Percentiles rank a stretch among this genome's conserved stretches.
Conservation (phyloP, 2,888 invertebrate species). For the Biston betularia region DNA sequence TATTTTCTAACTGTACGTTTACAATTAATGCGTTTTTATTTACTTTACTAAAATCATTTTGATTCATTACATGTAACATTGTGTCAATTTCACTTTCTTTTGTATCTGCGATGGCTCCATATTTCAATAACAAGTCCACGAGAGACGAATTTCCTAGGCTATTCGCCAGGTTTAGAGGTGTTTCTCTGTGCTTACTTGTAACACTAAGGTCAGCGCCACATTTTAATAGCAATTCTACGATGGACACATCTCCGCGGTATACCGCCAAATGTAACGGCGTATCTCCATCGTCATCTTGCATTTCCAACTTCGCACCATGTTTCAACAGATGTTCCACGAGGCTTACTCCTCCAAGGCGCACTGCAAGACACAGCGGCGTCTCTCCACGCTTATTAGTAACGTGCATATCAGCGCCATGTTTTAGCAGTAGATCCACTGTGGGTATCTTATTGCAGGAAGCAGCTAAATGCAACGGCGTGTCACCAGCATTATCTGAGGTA, state of each 20-base stretch:
- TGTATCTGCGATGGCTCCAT: background rate
- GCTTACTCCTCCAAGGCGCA: background rate
- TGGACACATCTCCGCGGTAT: constrained; percentile 35
- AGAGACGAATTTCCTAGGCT: background rate
- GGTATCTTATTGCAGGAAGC: background rate
- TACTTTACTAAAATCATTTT: too few species aligned
- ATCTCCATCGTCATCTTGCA: constrained; percentile 44
- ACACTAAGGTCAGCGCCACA: constrained; percentile 39
- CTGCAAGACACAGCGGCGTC: background rate
- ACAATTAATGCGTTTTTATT: too few species aligned
- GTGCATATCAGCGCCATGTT: background rate
- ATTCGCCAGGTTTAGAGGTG: background rate
- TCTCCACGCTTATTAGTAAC: background rate
- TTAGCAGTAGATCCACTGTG: background rate
- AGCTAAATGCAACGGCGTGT: background rate
- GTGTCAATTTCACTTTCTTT: background rate
- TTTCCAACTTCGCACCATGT: constrained; percentile 47
- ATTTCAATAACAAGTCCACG: background rate
- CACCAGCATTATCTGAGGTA: background rate
- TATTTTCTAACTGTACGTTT: too few species aligned
- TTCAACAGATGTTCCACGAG: background rate
- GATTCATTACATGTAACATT: background rate
- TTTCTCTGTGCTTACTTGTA: constrained; percentile 44
- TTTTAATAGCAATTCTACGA: constrained; percentile 43
- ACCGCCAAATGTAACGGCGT: constrained; percentile 51